Base-by-base conservation (phyloP, 2,797 vertebrate species). In the Anguilla pacifica region DNA sequence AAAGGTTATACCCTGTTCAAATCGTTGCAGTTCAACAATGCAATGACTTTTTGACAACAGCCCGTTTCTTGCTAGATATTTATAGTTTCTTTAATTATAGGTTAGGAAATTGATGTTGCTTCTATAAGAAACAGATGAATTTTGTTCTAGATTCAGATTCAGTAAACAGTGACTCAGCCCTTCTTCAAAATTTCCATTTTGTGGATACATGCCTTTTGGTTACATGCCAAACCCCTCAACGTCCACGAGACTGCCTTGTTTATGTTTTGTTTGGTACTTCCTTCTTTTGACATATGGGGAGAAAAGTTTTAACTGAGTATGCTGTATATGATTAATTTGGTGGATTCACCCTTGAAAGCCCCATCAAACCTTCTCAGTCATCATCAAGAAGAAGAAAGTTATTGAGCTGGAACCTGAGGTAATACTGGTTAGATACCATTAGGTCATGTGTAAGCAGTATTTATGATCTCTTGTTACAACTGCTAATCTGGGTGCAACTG, bases 51-150 rank as follows among this genome's bases (percentile, higher is more conserved):
- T 53, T 9, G 51, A 55, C 51, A 57, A 49, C 55, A 84, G 22
- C 25, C 13, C 9, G 2, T 22, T 35, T 57, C 55, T 19, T 59
- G 51, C 13, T 28, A 49, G n/a, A 15, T 55, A 57, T 84, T 57
- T 84, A 57, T 84, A 85, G 55, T 35, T 64, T 67, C 31, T 67
- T 84, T 85, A 85, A 85, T 85, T 85, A 43, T 39, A 85, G 35
- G 84, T 39, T 85, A 25, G 55, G 46, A 55, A 57, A 85, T 61
- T 85, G 51, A 85, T 61, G 35, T 25, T 25, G 28, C 35, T 39
- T 77, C 55, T 61, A 67, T 64, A 2, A 59, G 59, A 67, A 84
- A 61, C 57, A 46, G 84, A 64, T 85, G 84, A 59, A 43, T 85
- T 85, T 11, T 86, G n/a, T 74, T 51, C 70, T 25, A 28, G n/a